Percentiles rank a stretch among this genome's conserved stretches.
Conservation (phyloP, 2,888 invertebrate species). For the Stenodema calcarata region DNA sequence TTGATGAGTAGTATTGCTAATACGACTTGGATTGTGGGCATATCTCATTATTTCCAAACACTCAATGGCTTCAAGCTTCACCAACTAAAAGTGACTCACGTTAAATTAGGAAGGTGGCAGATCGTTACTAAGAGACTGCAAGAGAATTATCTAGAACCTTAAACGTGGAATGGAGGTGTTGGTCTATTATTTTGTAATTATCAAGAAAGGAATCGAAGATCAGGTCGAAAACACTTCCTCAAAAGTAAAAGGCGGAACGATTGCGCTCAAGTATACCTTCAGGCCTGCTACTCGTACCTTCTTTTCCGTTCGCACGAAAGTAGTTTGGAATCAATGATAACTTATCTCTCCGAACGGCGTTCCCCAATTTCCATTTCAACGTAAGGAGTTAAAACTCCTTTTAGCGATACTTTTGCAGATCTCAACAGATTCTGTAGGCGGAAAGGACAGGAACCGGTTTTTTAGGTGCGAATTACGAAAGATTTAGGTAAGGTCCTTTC, state of each 20-base stretch:
- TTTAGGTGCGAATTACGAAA: not conserved
- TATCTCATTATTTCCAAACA: too few species aligned
- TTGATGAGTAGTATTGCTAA: too few species aligned
- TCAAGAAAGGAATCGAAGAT: not conserved
- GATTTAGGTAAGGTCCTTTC: not conserved
- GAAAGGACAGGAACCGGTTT: not conserved
- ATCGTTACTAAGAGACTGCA: too few species aligned
- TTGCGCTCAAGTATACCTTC: not conserved
- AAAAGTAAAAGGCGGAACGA: constrained; percentile 26
- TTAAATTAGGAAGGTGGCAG: too few species aligned
- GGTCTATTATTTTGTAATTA: not conserved
- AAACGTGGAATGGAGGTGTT: not conserved
- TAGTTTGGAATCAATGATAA: not conserved
- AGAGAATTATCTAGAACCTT: too few species aligned
- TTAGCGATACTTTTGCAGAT: not conserved
- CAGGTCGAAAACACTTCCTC: not conserved
- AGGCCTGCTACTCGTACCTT: not conserved
- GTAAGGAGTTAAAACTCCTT: not conserved
- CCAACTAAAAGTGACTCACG: too few species aligned
- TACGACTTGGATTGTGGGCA: too few species aligned
- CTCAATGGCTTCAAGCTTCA: too few species aligned
- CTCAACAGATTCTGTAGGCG: not conserved
- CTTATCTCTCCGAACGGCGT: not conserved
- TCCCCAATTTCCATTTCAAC: not conserved
- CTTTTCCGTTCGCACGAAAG: not conserved